phyloP scores from a whole-genome alignment of 2,797 vertebrate genomes.

The Salarias fasciatus region DNA sequence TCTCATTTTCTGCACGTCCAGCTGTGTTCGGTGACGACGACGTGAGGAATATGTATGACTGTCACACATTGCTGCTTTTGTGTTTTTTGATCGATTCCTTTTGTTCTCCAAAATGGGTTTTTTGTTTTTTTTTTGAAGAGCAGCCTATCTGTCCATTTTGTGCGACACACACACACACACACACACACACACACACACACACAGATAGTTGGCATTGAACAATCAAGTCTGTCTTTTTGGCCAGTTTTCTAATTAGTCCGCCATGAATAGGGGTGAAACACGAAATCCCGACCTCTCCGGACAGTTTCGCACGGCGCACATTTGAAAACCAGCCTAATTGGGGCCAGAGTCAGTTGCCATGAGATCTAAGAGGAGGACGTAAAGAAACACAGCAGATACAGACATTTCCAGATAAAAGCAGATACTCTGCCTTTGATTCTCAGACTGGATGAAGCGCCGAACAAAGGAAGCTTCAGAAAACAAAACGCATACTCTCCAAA shows the following conservation, averaged over 20 bases:
- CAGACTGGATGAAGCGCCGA: constrained; percentile 6
- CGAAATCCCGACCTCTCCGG: constrained; percentile 32
- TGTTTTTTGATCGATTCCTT: constrained; percentile 28
- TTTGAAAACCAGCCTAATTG: constrained; percentile 49
- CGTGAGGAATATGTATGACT: constrained; percentile 23
- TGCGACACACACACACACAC: not conserved
- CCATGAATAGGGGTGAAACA: constrained; percentile 24
- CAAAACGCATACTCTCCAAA: constrained; percentile 28
- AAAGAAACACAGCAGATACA: constrained; percentile 12
- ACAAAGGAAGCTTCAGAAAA: constrained; percentile 24
- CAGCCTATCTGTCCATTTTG: constrained; percentile 18
- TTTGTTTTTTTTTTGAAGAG: constrained; percentile 20
- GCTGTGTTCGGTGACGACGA: constrained; percentile 18
- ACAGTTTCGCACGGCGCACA: constrained; percentile 32
- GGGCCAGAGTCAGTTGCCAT: constrained; percentile 14
- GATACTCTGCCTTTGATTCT: constrained; percentile 41
- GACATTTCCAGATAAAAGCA: constrained; percentile 31
- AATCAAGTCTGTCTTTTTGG: constrained; percentile 23
- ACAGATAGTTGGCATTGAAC: constrained; percentile 14
- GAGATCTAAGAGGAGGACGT: constrained; percentile 9
- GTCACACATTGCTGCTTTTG: constrained; percentile 15
- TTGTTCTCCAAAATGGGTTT: constrained; percentile 16
- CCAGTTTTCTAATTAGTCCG: constrained; percentile 47
- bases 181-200: not conserved
- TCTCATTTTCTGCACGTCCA: constrained; percentile 8